Conservation (phyloP, 1,140 invertebrate species). For the Chironomus striatipennis region DNA sequence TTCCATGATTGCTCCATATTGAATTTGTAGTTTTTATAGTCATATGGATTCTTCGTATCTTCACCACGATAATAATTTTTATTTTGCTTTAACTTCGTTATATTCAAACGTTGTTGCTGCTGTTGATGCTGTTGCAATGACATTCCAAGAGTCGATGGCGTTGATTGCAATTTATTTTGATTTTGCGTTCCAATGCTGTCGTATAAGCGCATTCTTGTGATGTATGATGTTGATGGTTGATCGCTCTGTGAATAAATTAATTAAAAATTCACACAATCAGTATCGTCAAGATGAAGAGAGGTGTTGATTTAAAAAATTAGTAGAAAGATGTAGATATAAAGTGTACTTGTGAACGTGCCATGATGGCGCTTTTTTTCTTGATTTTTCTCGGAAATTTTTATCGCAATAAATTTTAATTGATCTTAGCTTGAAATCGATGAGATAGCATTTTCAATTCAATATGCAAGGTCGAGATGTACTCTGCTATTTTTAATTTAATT, state of each 20-base stretch:
- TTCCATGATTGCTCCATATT: conserved; percentile 41
- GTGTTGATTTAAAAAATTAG: conserved; percentile 25
- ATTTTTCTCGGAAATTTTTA: no score
- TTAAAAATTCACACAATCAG: neutral
- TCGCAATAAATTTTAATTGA: no score
- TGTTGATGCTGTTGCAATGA: conserved; percentile 26
- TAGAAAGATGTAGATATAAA: no score
- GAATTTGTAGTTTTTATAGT: conserved; percentile 36
- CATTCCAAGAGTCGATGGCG: conserved; percentile 28
- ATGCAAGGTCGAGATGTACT: no score
- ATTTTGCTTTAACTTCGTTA: neutral
- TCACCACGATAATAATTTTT: conserved; percentile 17
- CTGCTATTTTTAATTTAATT: no score
- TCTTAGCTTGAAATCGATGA: no score
- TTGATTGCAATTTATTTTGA: conserved; percentile 37
- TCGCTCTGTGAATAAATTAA: conserved; percentile 31
- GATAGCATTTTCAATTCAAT: no score
- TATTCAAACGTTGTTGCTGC: conserved; percentile 20
- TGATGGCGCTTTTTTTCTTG: no score
- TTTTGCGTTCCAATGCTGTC: conserved; percentile 44
- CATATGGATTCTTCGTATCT: conserved; percentile 35
- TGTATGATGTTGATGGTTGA: conserved; percentile 40
- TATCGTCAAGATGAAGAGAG: conserved; percentile 24
- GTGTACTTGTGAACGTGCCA: no score
- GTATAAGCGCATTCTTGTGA: conserved; percentile 49